phyloP scores from a whole-genome alignment of 2,113 vertebrate species.

The Lophotis ruficrista region DNA sequence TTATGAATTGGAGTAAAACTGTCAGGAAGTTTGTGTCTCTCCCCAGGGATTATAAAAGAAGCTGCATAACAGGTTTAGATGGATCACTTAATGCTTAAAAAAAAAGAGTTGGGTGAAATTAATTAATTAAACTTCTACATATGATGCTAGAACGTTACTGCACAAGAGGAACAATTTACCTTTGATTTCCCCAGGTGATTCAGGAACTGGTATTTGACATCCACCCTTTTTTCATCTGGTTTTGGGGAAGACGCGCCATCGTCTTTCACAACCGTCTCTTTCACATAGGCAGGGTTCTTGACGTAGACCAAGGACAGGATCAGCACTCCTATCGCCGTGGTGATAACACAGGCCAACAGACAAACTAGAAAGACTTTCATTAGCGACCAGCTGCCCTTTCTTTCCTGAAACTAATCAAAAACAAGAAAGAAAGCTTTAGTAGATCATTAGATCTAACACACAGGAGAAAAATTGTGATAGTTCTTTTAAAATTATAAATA shows the following conservation, averaged over 20 bases:
- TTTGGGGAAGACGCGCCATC: not conserved
- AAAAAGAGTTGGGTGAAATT: not conserved
- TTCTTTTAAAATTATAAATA: not conserved
- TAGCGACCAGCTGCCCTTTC: conserved; percentile 38
- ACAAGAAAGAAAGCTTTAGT: not conserved
- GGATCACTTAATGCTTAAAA: not conserved
- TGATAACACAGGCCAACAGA: conserved; percentile 64
- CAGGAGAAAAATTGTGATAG: not conserved
- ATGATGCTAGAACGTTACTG: not conserved
- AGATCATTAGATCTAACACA: not conserved
- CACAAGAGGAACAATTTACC: conserved; percentile 16
- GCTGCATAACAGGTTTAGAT: not conserved
- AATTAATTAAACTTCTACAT: not conserved
- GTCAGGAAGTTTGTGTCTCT: not conserved
- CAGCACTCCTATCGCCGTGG: conserved; percentile 44
- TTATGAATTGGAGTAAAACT: not conserved
- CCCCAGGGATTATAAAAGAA: not conserved
- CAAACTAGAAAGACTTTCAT: conserved; percentile 66
- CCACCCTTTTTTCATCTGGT: not conserved
- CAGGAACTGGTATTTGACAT: conserved; percentile 70
- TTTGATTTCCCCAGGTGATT: conserved; percentile 68
- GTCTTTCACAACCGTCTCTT: not conserved
- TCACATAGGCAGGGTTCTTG: not conserved
- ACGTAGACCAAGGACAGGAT: conserved; percentile 46
- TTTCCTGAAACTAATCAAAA: conserved; percentile 12